phyloP scores from a whole-genome alignment of 2,797 vertebrate species.

The Gymnoscopelus microlampas region DNA sequence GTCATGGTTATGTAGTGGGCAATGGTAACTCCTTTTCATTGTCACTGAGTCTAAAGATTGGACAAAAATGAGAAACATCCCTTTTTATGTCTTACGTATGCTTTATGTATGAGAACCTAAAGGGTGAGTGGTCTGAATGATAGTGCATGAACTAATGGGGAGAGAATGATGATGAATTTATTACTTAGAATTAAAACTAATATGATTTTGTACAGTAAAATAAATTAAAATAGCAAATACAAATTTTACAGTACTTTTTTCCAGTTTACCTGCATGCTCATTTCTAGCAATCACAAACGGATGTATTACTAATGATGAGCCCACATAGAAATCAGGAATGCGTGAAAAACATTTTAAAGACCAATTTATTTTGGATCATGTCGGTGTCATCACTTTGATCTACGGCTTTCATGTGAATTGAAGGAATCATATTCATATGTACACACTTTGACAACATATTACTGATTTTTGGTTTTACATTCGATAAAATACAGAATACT shows the following conservation, averaged over 20 bases:
- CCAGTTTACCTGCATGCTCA: too few relatives aligned
- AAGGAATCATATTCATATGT: slow-evolving; percentile 1
- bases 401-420: background rate
- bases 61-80: slow-evolving; percentile 81
- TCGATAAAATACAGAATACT: slow-evolving; percentile 5
- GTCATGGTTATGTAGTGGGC: slow-evolving; percentile 24
- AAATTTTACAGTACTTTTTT: slow-evolving; percentile 80
- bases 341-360: background rate
- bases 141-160: slow-evolving; percentile 63
- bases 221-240: slow-evolving; percentile 73
- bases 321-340: background rate
- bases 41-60: slow-evolving; percentile 75
- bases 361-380: slow-evolving; percentile 5
- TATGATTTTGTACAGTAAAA: slow-evolving; percentile 91
- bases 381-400: background rate
- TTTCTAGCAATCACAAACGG: background rate
- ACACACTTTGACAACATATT: slow-evolving; percentile 18
- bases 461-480: slow-evolving; percentile 13
- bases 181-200: slow-evolving; percentile 84
- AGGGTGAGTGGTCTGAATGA: slow-evolving; percentile 51
- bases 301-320: background rate
- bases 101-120: slow-evolving; percentile 54
- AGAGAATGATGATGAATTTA: slow-evolving; percentile 70
- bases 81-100: slow-evolving; percentile 69
- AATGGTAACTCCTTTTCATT: slow-evolving; percentile 3